phyloP scores from a whole-genome alignment of 1,140 invertebrate genomes.

The Drosophila nebulosa region DNA sequence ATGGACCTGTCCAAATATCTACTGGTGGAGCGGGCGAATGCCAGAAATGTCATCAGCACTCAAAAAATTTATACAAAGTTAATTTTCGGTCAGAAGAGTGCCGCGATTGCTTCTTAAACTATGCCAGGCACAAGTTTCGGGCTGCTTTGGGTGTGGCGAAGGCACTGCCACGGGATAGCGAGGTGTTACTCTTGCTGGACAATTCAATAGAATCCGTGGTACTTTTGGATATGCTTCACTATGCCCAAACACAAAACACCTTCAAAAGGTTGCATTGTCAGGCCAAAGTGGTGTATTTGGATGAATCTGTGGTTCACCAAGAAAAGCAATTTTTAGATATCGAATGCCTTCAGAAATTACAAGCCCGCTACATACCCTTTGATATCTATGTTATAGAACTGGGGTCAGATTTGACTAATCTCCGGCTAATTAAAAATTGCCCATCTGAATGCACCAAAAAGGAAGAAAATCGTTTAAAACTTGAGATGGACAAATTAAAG shows the following conservation, averaged over 20 bases:
- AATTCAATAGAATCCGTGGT: slow-evolving; percentile 59
- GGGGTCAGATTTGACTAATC: neutral
- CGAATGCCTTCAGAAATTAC: slow-evolving; percentile 8
- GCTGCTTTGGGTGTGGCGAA: slow-evolving; percentile 71
- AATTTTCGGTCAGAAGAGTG: slow-evolving; percentile 65
- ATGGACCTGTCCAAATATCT: slow-evolving; percentile 4
- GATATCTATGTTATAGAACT: slow-evolving; percentile 45
- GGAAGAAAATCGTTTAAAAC: neutral
- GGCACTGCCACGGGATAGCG: slow-evolving; percentile 51
- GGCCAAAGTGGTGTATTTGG: slow-evolving; percentile 57
- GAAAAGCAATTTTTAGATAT: neutral
- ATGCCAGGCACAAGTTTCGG: slow-evolving; percentile 76
- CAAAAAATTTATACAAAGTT: slow-evolving; percentile 56
- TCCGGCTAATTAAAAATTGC: slow-evolving; percentile 26
- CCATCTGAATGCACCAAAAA: neutral
- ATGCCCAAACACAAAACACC: slow-evolving; percentile 64
- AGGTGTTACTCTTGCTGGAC: slow-evolving; percentile 65
- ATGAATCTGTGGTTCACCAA: slow-evolving; percentile 67
- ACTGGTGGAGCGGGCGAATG: slow-evolving; percentile 34
- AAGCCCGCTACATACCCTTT: slow-evolving; percentile 44
- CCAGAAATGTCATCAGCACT: slow-evolving; percentile 51
- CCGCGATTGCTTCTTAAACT: slow-evolving; percentile 55
- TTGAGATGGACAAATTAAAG: slow-evolving; percentile 18
- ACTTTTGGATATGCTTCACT: slow-evolving; percentile 70
- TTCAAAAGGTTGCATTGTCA: slow-evolving; percentile 69